Evolutionary conservation across 2,797 vertebrate species (phyloP), one percentile per base, ranked within the genome.

Genomic region (Oreortyx pictus): DNA sequence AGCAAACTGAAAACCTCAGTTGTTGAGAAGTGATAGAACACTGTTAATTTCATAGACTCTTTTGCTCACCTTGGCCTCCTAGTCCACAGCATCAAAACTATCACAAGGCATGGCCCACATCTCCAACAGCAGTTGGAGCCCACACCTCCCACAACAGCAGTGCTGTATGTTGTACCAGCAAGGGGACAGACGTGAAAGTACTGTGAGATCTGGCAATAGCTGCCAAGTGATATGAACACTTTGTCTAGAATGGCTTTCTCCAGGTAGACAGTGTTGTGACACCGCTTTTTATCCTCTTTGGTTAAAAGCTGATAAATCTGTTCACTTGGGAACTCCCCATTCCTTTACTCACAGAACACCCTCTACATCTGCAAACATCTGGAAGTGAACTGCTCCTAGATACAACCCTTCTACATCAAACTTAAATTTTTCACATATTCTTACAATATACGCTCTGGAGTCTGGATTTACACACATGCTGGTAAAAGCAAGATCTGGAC

Each of bases 71-170:
- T 89, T 59, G 56, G 20, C 59, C 59, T 88, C 68, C 56, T 66
- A 59, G 39, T 72, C 43, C 65, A 74, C 56, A 80, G 50, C 41
- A 62, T 52, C 61, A 94, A 82, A 95, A 92, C 44, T 67, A 86
- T 23, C 83, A 59, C 25, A 44, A 85, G 23, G 35, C 46, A 16
- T 88, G 67, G 4, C 16, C 37, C 25, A 49, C 52, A 72, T 1
- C 1, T 74, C 39, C 60, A 76, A 50, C 24, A 62, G 59, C 8
- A 52, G 37, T 0, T 37, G 37, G 37, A 37, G 37, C 11, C 37
- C 37, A 37, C 37, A 37, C 37, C 37, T 14, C 24, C 37, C 49
- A 9, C n/a, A 59, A 6, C 24, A 41, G 70, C 47, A 88, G 62
- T 68, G 43, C 75, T 50, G n/a, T 31, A 22, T 37, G 41, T 31